Percentiles rank a stretch among this genome's conserved stretches.
phyloP scores from a whole-genome alignment of 1,140 invertebrate genomes.

The Brachionus calyciflorus region DNA sequence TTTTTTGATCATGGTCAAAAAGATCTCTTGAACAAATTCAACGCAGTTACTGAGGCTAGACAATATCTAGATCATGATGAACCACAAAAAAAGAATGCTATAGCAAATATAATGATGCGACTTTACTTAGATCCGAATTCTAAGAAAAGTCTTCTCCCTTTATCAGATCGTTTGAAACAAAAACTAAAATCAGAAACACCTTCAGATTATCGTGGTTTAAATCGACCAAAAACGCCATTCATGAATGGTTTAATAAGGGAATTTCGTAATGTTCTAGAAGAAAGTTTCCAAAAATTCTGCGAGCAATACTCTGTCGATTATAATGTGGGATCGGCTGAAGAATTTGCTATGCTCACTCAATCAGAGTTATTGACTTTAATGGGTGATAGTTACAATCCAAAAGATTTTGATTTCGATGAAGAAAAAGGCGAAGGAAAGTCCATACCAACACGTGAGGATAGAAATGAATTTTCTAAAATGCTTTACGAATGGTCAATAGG shows the following conservation, averaged over 20 bases:
- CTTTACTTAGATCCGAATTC: constrained; percentile 36
- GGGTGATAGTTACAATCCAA: background rate
- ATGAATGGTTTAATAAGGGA: constrained; percentile 3
- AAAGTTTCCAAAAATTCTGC: constrained; percentile 30
- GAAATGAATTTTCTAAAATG: constrained; percentile 22
- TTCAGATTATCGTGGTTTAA: background rate
- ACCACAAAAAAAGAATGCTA: constrained; percentile 12
- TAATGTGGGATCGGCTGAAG: background rate
- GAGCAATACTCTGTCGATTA: background rate
- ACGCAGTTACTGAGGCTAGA: constrained; percentile 17
- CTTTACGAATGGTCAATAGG: constrained; percentile 49
- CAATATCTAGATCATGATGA: constrained; percentile 34
- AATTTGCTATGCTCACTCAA: constrained; percentile 3
- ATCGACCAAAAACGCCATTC: constrained; percentile 11
- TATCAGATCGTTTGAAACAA: constrained; percentile 12
- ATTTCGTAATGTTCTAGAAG: constrained; percentile 18
- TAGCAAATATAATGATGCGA: background rate
- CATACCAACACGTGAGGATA: constrained; percentile 12
- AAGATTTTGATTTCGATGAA: constrained; percentile 43
- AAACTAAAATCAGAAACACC: background rate
- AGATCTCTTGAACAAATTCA: constrained; percentile 43
- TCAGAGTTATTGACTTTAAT: background rate
- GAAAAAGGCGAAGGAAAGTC: constrained; percentile 23
- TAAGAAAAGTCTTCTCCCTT: constrained; percentile 23
- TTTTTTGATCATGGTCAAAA: constrained; percentile 36